These are phyloP conservation scores for Drosophila subquinaria DNA, from an alignment of 2,888 invertebrate species.

Conservation along the genomic window DNA sequence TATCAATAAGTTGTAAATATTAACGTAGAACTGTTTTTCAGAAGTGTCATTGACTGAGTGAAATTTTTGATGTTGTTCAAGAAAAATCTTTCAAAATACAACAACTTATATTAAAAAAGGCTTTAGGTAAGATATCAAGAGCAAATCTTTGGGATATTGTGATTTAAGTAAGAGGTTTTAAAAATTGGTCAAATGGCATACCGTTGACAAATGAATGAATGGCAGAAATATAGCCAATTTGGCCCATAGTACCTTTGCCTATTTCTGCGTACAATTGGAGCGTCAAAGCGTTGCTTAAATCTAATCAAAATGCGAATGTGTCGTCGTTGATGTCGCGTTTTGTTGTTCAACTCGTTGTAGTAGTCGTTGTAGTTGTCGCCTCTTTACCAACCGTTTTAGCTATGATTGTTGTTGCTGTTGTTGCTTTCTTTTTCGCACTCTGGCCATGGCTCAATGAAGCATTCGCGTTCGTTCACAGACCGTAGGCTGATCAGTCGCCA, in stretches of 20 bases:
- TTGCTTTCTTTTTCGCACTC: slow-evolving; percentile 68
- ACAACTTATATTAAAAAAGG: too few species aligned
- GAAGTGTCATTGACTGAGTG: too few species aligned
- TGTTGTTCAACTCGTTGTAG: slow-evolving; percentile 58
- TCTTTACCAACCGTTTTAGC: slow-evolving; percentile 35
- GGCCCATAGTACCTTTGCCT: background rate
- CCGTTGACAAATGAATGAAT: background rate
- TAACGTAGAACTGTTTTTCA: too few species aligned
- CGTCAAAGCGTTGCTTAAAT: slow-evolving; percentile 71
- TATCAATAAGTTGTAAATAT: too few species aligned
- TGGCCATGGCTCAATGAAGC: slow-evolving; percentile 19
- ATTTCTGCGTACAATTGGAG: slow-evolving; percentile 65
- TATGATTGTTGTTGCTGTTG: slow-evolving; percentile 27
- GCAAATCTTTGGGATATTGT: too few species aligned
- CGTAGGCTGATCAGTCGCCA: slow-evolving; percentile 69
- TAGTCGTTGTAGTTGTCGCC: slow-evolving; percentile 55
- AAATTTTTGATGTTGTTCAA: too few species aligned
- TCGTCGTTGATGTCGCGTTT: slow-evolving; percentile 54
- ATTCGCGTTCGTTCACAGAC: slow-evolving; percentile 35
- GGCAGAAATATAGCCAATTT: background rate
- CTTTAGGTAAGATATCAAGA: too few species aligned
- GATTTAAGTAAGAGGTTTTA: too few species aligned
- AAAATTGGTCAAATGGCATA: too few species aligned
- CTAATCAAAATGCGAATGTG: slow-evolving; percentile 78
- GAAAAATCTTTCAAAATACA: too few species aligned